Conservation (phyloP, 2,797 vertebrate species). For the Thalassophryne amazonica region DNA sequence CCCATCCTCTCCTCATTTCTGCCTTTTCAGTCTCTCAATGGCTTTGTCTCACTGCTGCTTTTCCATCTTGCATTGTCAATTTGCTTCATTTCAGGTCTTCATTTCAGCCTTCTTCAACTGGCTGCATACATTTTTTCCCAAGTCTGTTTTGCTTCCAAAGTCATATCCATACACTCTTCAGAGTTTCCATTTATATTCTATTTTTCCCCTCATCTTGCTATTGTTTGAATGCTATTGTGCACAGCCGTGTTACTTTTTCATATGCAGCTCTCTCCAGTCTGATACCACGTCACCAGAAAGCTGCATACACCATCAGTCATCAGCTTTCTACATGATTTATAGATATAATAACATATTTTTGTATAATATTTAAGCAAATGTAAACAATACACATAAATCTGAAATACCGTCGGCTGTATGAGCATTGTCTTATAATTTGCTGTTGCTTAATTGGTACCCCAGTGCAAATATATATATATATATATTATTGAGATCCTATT, state of each 20-base stretch:
- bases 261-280: not conserved
- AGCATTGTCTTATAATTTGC: no score
- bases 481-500: no score
- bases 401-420: no score
- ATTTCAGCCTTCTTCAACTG: conserved; percentile 14
- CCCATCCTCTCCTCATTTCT: not conserved
- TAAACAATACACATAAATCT: no score
- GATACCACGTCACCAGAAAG: conserved; percentile 6
- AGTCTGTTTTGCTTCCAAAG: not conserved
- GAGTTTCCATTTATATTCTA: conserved; percentile 7
- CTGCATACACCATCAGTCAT: not conserved
- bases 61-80: conserved; percentile 8
- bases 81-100: conserved; percentile 5
- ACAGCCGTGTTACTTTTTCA: not conserved
- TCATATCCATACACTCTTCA: conserved; percentile 2
- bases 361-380: no score
- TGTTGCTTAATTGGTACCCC: no score
- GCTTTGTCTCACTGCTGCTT: conserved; percentile 6
- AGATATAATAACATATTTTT: no score
- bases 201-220: not conserved
- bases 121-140: not conserved
- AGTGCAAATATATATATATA: no score
- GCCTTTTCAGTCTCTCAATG: not conserved
- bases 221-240: conserved; percentile 4
- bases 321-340: no score